Conservation (phyloP, 2,113 vertebrate species). For the Mustela nigripes region DNA sequence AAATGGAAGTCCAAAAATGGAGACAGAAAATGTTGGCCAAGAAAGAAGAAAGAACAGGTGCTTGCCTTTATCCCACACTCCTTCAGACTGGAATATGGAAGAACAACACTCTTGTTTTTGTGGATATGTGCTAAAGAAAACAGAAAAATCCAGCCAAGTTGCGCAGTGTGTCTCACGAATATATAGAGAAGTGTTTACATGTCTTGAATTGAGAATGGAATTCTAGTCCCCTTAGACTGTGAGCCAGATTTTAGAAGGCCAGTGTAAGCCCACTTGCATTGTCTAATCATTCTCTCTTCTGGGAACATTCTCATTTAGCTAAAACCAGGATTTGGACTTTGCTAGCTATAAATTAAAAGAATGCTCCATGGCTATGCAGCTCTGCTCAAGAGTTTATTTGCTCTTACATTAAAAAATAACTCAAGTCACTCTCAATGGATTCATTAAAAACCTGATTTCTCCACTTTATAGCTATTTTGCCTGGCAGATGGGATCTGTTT, state of each 20-base stretch:
- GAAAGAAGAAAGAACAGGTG: conserved; percentile 52
- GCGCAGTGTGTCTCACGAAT: conserved; percentile 42
- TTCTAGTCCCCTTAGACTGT: conserved; percentile 53
- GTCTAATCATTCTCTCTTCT: conserved; percentile 67
- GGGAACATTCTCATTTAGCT: conserved; percentile 77
- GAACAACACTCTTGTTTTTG: conserved; percentile 4
- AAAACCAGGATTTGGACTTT: conserved; percentile 80
- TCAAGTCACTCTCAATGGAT: conserved; percentile 81
- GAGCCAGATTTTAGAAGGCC: conserved; percentile 62
- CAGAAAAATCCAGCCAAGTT: background rate
- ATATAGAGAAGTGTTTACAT: conserved; percentile 58
- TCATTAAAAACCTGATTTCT: conserved; percentile 79
- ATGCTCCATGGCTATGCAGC: conserved; percentile 52
- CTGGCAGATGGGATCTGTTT: conserved; percentile 84
- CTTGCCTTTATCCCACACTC: background rate
- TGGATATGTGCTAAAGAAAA: background rate
- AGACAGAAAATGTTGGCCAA: background rate
- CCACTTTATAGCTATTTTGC: conserved; percentile 81
- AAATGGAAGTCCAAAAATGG: background rate
- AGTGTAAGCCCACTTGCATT: conserved; percentile 35
- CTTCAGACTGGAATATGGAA: background rate
- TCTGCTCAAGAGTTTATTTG: conserved; percentile 81
- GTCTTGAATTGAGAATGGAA: conserved; percentile 53
- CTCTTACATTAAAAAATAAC: conserved; percentile 81
- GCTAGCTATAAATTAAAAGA: conserved; percentile 77